Percentiles rank a stretch among this genome's conserved stretches.
Conservation (phyloP, 2,113 vertebrate species). For the Pycnonotus jocosus region DNA sequence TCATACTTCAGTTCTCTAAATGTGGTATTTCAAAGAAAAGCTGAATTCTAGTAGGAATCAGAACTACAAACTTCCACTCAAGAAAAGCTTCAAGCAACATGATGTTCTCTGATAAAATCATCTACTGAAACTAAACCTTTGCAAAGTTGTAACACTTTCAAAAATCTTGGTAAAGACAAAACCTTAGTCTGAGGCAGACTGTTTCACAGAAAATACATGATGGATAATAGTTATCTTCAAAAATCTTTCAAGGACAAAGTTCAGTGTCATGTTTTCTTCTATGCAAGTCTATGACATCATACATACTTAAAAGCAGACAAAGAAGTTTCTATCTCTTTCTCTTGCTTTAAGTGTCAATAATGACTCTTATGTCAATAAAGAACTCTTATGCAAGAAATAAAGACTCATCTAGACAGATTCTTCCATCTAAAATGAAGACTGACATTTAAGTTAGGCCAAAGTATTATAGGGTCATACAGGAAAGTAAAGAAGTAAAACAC, state of each 20-base stretch:
- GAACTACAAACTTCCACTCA: background rate
- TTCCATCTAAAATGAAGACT: background rate
- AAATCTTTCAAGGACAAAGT: constrained; percentile 21
- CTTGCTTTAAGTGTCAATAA: background rate
- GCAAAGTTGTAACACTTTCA: background rate
- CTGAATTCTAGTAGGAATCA: background rate
- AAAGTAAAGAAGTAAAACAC: background rate
- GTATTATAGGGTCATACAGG: background rate
- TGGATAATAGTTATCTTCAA: background rate
- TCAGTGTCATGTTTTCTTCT: background rate
- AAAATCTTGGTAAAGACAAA: background rate
- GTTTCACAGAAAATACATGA: background rate
- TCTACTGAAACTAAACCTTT: background rate
- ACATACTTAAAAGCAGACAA: background rate
- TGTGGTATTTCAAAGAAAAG: background rate
- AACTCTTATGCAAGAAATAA: background rate
- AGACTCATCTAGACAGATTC: background rate
- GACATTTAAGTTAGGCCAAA: background rate
- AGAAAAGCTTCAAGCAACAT: background rate
- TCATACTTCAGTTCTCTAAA: background rate
- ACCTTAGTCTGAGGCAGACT: background rate
- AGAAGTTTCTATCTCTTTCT: background rate
- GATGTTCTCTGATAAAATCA: background rate
- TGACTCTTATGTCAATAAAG: background rate
- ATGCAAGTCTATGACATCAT: background rate